Percentiles rank a stretch among this genome's conserved stretches.
phyloP scores from a whole-genome alignment of 2,888 invertebrate species.

The Ametastegia equiseti region DNA sequence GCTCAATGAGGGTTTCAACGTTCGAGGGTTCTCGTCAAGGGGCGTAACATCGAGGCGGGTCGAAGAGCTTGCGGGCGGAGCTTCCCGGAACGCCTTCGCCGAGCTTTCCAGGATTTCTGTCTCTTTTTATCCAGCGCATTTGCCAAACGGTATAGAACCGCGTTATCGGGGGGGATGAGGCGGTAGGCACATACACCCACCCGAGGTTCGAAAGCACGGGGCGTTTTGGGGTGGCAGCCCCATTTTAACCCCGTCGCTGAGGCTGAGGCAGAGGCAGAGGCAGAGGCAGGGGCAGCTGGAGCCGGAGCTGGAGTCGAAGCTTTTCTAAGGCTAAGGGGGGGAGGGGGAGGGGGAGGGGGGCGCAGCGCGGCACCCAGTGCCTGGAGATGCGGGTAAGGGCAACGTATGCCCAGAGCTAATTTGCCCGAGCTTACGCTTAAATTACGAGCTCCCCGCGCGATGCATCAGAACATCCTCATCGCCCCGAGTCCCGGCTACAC shows the following conservation, averaged over 20 bases:
- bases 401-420: conserved; percentile 73
- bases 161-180: conserved; percentile 23
- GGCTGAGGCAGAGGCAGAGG: conserved; percentile 41
- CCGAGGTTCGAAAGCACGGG: conserved; percentile 1
- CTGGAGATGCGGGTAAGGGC: conserved; percentile 66
- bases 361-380: too few relatives aligned
- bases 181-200: background rate
- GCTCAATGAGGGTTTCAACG: conserved; percentile 44
- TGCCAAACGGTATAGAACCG: conserved; percentile 33
- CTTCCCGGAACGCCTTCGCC: conserved; percentile 68
- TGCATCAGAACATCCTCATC: conserved; percentile 67
- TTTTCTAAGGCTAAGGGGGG: background rate
- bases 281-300: conserved; percentile 32
- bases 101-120: conserved; percentile 55
- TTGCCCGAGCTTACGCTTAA: conserved; percentile 71
- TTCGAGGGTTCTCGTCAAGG: conserved; percentile 52
- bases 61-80: conserved; percentile 73
- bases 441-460: conserved; percentile 68
- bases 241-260: conserved; percentile 49
- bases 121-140: conserved; percentile 38
- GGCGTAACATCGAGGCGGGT: conserved; percentile 68
- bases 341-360: background rate
- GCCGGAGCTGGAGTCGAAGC: background rate
- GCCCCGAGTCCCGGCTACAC: too few relatives aligned
- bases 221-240: conserved; percentile 48